Conservation (phyloP, 2,113 vertebrate species). For the Ictidomys tridecemlineatus region DNA sequence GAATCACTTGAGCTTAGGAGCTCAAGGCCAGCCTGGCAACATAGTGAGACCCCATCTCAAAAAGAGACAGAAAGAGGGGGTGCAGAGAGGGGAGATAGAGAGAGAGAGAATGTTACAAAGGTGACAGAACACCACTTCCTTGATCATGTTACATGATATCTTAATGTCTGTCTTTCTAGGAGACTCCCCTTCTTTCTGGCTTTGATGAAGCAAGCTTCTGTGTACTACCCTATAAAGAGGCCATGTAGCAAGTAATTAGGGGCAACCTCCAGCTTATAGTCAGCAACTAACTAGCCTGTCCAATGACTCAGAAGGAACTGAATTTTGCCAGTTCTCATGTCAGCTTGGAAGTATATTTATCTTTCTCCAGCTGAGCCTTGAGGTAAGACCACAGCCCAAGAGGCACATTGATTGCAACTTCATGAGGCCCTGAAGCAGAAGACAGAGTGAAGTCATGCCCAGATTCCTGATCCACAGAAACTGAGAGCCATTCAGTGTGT, state of each 20-base stretch:
- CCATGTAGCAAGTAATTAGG: neutral
- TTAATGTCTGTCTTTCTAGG: neutral
- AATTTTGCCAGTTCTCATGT: neutral
- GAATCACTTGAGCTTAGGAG: neutral
- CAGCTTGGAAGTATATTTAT: neutral
- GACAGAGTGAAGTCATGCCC: neutral
- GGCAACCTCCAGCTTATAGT: neutral
- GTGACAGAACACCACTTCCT: neutral
- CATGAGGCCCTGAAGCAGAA: neutral
- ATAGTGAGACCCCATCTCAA: neutral
- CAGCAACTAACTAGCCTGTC: neutral
- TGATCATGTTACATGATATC: neutral
- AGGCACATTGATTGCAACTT: neutral
- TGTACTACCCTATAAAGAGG: neutral
- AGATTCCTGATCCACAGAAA: neutral
- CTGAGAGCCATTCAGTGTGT: neutral
- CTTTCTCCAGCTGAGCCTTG: neutral
- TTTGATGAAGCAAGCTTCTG: neutral
- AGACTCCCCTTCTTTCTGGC: neutral
- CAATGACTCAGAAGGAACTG: neutral
- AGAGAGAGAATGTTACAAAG: neutral
- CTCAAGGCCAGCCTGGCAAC: neutral
- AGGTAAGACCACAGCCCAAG: neutral
- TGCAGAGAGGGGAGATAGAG: too few relatives aligned
- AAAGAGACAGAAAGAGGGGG: too few relatives aligned